These are phyloP conservation scores for Dromococcyx pavoninus DNA, from an alignment of 2,797 vertebrate genomes.

Conservation along the genomic window DNA sequence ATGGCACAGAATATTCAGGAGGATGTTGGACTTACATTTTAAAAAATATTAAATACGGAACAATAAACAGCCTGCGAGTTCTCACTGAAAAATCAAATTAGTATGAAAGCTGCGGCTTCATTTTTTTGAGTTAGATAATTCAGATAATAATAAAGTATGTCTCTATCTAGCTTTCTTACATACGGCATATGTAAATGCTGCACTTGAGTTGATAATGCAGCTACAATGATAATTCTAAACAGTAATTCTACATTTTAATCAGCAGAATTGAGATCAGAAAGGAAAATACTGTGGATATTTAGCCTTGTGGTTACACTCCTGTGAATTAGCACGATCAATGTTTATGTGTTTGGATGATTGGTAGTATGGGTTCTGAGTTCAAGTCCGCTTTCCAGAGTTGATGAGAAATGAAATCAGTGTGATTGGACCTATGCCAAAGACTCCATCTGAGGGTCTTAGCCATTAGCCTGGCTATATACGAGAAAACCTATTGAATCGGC, in stretches of 20 bases:
- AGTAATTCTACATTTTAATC: not conserved
- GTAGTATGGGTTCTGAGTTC: constrained; percentile 11
- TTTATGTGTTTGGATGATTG: constrained; percentile 10
- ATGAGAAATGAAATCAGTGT: not conserved
- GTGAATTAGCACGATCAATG: not conserved
- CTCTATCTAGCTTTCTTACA: not conserved
- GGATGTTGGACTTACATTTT: not conserved
- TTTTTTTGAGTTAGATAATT: not conserved
- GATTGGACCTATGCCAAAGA: not conserved
- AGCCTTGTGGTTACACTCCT: not conserved
- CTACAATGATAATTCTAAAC: not conserved
- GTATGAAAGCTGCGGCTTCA: not conserved
- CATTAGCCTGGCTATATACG: not conserved
- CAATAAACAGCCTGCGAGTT: not conserved
- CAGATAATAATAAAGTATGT: not conserved
- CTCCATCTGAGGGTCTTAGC: constrained; percentile 35
- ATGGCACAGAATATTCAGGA: not conserved
- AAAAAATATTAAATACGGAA: not conserved
- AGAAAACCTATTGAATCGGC: not conserved
- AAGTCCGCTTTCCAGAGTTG: constrained; percentile 5
- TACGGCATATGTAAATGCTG: not conserved
- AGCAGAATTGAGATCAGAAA: not conserved
- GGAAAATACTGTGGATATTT: constrained; percentile 17
- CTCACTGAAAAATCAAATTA: not conserved
- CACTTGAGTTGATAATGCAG: not conserved